Percentiles rank a stretch among this genome's conserved stretches.
These are phyloP conservation scores for Nibea coibor DNA, from an alignment of 2,113 vertebrate species.

Conservation along the genomic window DNA sequence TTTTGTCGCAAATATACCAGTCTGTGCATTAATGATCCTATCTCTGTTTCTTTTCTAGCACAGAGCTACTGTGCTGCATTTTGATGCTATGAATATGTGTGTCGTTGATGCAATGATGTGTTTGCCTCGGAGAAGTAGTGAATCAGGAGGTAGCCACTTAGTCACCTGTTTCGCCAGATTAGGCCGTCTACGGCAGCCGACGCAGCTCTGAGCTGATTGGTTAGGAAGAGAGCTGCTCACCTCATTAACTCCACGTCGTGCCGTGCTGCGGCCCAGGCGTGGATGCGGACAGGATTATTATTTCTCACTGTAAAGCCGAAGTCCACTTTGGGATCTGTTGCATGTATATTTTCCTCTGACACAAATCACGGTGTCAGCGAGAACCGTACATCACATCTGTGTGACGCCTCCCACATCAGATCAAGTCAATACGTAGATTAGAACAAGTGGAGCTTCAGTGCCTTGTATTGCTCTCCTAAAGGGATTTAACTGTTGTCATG, in stretches of 20 bases:
- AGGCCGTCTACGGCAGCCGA: slow-evolving; percentile 9
- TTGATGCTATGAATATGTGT: slow-evolving; percentile 51
- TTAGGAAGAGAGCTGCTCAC: slow-evolving; percentile 29
- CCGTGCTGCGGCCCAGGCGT: background rate
- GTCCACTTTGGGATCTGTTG: slow-evolving; percentile 29
- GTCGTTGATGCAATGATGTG: slow-evolving; percentile 49
- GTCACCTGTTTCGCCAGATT: slow-evolving; percentile 65
- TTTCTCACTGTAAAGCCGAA: slow-evolving; percentile 27
- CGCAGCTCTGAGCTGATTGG: slow-evolving; percentile 53
- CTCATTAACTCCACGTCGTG: slow-evolving; percentile 21
- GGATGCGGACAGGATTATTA: slow-evolving; percentile 16
- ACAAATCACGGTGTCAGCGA: slow-evolving; percentile 34
- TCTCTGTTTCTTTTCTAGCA: slow-evolving; percentile 66
- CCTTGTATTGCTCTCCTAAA: slow-evolving; percentile 63
- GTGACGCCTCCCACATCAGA: slow-evolving; percentile 60
- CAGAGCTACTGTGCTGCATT: slow-evolving; percentile 55
- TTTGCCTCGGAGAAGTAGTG: slow-evolving; percentile 49
- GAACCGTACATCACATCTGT: slow-evolving; percentile 47
- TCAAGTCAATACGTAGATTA: slow-evolving; percentile 70
- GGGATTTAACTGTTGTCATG: slow-evolving; percentile 80
- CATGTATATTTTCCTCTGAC: slow-evolving; percentile 28
- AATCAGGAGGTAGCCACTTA: slow-evolving; percentile 56
- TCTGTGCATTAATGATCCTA: slow-evolving; percentile 64
- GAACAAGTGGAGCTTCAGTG: slow-evolving; percentile 64
- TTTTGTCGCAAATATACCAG: slow-evolving; percentile 52